Percentiles rank a stretch among this genome's conserved stretches.
These are phyloP conservation scores for Rynchops niger DNA, from an alignment of 2,113 vertebrate species.

Conservation along the genomic window DNA sequence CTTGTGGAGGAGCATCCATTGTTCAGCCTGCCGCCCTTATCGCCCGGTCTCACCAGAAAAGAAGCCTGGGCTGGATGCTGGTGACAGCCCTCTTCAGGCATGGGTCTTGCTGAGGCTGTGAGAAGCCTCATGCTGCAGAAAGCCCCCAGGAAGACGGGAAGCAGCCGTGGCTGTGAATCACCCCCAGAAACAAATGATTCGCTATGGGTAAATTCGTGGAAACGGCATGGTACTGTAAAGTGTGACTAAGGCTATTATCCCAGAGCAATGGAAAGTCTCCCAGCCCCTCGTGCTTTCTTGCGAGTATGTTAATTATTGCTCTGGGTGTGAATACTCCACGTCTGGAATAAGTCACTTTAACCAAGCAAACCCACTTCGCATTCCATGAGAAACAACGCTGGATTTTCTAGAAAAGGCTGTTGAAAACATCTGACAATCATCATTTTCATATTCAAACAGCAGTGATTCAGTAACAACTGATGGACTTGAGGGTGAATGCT, in stretches of 20 bases:
- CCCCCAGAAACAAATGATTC: slow-evolving; percentile 30
- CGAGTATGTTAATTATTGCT: background rate
- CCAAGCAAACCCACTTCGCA: background rate
- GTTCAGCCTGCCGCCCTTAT: background rate
- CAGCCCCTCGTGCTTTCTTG: background rate
- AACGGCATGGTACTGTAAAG: background rate
- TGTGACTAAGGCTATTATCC: slow-evolving; percentile 30
- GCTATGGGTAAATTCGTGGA: background rate
- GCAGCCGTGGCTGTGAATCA: slow-evolving; percentile 16
- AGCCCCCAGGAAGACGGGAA: background rate
- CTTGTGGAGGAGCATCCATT: background rate
- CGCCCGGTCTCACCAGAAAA: background rate
- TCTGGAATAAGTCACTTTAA: background rate
- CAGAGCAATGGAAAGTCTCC: background rate
- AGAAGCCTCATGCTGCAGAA: background rate
- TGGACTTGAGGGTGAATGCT: background rate
- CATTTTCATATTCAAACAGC: background rate
- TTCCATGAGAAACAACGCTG: background rate
- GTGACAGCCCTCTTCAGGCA: background rate
- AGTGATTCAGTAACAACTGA: background rate
- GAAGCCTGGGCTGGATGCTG: background rate
- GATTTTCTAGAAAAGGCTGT: background rate
- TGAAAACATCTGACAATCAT: background rate
- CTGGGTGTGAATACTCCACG: background rate
- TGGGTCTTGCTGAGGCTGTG: background rate